These are phyloP conservation scores for Cheilinus undulatus DNA, from an alignment of 2,113 vertebrate genomes.

Conservation along the genomic window DNA sequence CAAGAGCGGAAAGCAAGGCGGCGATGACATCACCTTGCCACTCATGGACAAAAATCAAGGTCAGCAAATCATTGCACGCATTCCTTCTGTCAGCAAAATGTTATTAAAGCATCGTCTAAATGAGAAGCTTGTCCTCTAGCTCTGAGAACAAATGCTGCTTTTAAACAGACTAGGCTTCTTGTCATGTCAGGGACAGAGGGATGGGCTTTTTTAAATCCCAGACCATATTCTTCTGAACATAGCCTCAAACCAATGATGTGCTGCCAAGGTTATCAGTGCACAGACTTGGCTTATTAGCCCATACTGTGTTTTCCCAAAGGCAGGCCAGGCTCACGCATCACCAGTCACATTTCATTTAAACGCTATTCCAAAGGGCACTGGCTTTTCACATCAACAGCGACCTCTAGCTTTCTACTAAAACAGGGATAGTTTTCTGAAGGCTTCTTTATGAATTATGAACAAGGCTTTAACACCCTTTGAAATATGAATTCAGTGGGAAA, in stretches of 20 bases:
- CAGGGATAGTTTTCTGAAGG: constrained; percentile 10
- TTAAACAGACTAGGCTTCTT: constrained; percentile 24
- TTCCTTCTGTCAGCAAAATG: constrained; percentile 30
- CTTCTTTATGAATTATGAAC: constrained; percentile 32
- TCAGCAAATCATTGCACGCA: constrained; percentile 67
- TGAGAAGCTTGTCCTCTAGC: constrained; percentile 46
- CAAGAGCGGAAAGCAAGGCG: constrained; percentile 88
- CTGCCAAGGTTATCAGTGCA: constrained; percentile 63
- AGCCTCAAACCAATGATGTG: constrained; percentile 59
- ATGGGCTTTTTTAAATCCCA: constrained; percentile 26
- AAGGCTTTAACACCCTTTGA: constrained; percentile 19
- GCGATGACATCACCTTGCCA: constrained; percentile 95
- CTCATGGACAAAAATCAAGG: constrained; percentile 96
- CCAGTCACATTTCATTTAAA: constrained; percentile 61
- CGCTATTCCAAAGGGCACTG: constrained; percentile 38
- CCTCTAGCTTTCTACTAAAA: constrained; percentile 40
- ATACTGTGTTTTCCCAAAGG: constrained; percentile 57
- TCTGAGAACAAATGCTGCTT: constrained; percentile 1
- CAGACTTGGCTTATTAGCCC: constrained; percentile 59
- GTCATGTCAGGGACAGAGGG: constrained; percentile 51
- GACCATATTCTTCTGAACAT: constrained; percentile 44
- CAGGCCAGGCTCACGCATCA: constrained; percentile 60
- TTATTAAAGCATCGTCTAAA: constrained; percentile 42
- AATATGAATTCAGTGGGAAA: constrained; percentile 2
- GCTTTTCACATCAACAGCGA: constrained; percentile 27